Evolutionary conservation across 2,113 vertebrate species (phyloP).

Genomic region (Silurus glanis): DNA sequence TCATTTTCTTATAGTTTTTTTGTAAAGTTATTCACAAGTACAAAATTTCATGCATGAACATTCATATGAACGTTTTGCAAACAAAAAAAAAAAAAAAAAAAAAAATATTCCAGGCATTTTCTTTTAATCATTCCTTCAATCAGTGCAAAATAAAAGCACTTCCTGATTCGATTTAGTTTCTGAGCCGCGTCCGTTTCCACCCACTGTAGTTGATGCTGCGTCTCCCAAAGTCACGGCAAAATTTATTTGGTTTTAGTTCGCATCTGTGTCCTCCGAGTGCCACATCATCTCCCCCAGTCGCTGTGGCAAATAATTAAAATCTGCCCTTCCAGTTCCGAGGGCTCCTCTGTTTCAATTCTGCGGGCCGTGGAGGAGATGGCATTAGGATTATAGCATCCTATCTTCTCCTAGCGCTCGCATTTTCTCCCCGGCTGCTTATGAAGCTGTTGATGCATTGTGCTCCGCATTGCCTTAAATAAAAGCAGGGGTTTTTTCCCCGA

Average conservation of each 20-base stretch:
- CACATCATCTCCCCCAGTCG: not conserved
- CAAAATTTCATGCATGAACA: not conserved
- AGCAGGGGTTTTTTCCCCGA: not conserved
- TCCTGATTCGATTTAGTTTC: not conserved
- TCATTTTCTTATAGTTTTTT: not conserved
- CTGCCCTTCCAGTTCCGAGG: slow-evolving; percentile 8
- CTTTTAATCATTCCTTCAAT: too few relatives aligned
- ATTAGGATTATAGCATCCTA: slow-evolving; percentile 24
- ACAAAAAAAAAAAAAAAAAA: not conserved
- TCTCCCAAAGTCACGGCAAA: not conserved
- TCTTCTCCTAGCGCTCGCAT: not conserved
- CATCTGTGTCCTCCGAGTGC: slow-evolving; percentile 12
- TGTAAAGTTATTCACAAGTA: not conserved
- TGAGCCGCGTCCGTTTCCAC: not conserved
- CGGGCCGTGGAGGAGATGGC: not conserved
- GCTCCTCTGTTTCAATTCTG: slow-evolving; percentile 25
- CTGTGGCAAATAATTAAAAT: slow-evolving; percentile 25
- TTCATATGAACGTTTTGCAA: not conserved
- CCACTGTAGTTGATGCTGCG: not conserved
- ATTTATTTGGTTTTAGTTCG: not conserved
- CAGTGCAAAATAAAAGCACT: too few relatives aligned
- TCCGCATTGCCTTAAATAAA: not conserved
- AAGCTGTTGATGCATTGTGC: slow-evolving; percentile 9
- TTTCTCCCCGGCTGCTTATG: slow-evolving; percentile 14
- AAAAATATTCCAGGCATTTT: not conserved